phyloP scores from a whole-genome alignment of 1,140 invertebrate genomes.

The Drosophila obscura region DNA sequence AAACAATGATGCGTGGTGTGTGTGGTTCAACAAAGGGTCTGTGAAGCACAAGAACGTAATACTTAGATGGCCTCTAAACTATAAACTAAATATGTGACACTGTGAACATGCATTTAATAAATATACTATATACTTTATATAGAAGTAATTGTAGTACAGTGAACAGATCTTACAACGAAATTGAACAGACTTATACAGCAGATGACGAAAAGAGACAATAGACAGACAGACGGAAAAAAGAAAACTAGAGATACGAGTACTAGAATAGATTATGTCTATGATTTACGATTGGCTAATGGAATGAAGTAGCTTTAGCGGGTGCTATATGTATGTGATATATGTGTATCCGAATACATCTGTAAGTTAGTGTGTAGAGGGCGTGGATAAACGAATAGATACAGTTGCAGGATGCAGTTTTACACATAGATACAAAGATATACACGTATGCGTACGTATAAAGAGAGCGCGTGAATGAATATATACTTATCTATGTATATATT shows the following conservation, averaged over 20 bases:
- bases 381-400: constrained; percentile 41
- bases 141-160: neutral
- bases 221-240: constrained; percentile 14
- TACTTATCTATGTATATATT: constrained; percentile 2
- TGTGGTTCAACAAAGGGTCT: constrained; percentile 45
- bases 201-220: constrained; percentile 34
- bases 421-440: constrained; percentile 1
- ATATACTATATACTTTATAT: constrained; percentile 9
- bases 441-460: constrained; percentile 3
- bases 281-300: constrained; percentile 68
- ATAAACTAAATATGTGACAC: constrained; percentile 40
- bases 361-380: neutral
- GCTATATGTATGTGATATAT: neutral
- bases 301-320: constrained; percentile 54
- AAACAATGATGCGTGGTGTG: constrained; percentile 57
- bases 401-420: constrained; percentile 4
- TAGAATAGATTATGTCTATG: constrained; percentile 14
- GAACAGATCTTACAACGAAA: constrained; percentile 17
- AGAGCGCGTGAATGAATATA: constrained; percentile 20
- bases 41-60: constrained; percentile 46
- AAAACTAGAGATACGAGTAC: constrained; percentile 6
- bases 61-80: constrained; percentile 58
- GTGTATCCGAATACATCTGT: constrained; percentile 13
- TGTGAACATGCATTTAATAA: constrained; percentile 10
- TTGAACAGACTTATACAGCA: constrained; percentile 23